These are phyloP conservation scores for Chromobotia macracanthus DNA, from an alignment of 2,797 vertebrate species.

Conservation along the genomic window DNA sequence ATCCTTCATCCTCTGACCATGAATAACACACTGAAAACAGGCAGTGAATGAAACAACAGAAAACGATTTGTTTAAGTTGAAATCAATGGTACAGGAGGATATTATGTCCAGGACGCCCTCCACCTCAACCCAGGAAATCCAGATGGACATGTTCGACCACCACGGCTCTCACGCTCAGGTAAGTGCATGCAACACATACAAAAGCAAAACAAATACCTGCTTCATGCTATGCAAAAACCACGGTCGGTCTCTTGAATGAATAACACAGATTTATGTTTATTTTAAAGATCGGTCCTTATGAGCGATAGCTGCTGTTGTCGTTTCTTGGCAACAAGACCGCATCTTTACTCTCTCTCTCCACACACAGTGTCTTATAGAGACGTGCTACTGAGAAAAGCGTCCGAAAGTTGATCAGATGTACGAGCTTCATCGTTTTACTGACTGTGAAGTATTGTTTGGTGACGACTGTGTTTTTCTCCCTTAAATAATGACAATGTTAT, in stretches of 20 bases:
- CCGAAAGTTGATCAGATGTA: slow-evolving; percentile 18
- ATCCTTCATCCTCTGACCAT: slow-evolving; percentile 56
- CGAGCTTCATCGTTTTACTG: background rate
- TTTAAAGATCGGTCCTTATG: slow-evolving; percentile 1
- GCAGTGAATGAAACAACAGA: slow-evolving; percentile 62
- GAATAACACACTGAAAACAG: slow-evolving; percentile 52
- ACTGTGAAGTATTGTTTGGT: background rate
- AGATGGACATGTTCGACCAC: slow-evolving; percentile 96
- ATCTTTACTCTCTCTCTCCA: background rate
- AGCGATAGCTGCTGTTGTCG: background rate
- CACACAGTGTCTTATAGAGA: background rate
- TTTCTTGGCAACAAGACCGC: slow-evolving; percentile 46
- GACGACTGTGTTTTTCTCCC: background rate
- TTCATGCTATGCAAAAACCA: background rate
- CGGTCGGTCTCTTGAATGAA: background rate
- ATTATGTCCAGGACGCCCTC: slow-evolving; percentile 96
- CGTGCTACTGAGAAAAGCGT: background rate
- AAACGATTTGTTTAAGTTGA: slow-evolving; percentile 71
- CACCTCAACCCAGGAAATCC: slow-evolving; percentile 97
- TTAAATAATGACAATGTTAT: background rate
- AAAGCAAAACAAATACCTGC: background rate
- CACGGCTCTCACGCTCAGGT: slow-evolving; percentile 92
- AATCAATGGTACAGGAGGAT: slow-evolving; percentile 98
- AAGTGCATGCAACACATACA: slow-evolving; percentile 60
- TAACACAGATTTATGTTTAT: slow-evolving; percentile 15